These are phyloP conservation scores for Temnothorax curvispinosus DNA, from an alignment of 1,140 invertebrate species.

Conservation along the genomic window DNA sequence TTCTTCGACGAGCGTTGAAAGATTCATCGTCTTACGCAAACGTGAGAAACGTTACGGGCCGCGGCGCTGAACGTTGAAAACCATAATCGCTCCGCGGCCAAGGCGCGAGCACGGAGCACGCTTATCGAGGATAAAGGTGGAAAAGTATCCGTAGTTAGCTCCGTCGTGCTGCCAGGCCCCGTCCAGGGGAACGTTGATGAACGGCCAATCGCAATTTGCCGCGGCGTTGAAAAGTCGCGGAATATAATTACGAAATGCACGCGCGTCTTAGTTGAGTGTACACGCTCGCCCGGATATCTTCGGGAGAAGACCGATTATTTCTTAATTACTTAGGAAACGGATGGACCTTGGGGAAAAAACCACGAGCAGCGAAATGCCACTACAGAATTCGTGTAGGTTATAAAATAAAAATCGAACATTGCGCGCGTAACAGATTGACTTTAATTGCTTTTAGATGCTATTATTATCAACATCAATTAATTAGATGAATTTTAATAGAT, in stretches of 20 bases:
- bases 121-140: conserved; percentile 45
- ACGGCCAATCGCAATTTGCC: conserved; percentile 70
- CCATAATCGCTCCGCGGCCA: conserved; percentile 7
- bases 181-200: conserved; percentile 67
- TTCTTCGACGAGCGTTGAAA: conserved; percentile 48
- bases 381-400: neutral
- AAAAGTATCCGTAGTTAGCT: conserved; percentile 38
- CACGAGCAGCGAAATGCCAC: neutral
- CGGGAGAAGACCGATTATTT: conserved; percentile 70
- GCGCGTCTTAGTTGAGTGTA: conserved; percentile 44
- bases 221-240: conserved; percentile 56
- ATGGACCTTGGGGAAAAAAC: neutral
- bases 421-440: neutral
- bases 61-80: conserved; percentile 35
- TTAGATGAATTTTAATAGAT: too few species aligned
- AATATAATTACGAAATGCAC: conserved; percentile 70
- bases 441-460: too few species aligned
- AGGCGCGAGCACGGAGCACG: conserved; percentile 38
- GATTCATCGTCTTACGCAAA: conserved; percentile 56
- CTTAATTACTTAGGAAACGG: conserved; percentile 76
- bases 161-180: conserved; percentile 19
- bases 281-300: conserved; percentile 60
- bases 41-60: conserved; percentile 52
- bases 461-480: too few species aligned
- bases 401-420: neutral